Evolutionary conservation across 92 coral and sea anemone species (phyloP).

Genomic region (Blastomussa wellsi): DNA sequence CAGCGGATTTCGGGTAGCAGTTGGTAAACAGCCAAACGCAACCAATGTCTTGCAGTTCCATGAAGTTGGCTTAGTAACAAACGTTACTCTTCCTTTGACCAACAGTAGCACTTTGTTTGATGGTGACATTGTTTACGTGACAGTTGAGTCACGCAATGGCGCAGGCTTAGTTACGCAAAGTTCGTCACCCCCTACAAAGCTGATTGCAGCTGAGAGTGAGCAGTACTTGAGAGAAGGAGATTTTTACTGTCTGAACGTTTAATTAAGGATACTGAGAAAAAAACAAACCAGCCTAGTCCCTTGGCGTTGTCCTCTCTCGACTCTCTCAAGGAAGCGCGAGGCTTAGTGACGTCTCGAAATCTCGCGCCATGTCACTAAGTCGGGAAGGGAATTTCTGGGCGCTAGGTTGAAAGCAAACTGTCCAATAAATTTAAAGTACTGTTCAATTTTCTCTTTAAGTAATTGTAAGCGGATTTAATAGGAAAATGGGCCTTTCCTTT

Average conservation of each 20-base stretch:
- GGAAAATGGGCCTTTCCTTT: too few species aligned
- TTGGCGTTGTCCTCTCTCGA: too few species aligned
- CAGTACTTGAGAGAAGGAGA: conserved; percentile 63
- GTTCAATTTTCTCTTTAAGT: too few species aligned
- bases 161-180: conserved; percentile 73
- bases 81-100: conserved; percentile 42
- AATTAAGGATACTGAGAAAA: neutral
- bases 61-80: conserved; percentile 63
- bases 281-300: too few species aligned
- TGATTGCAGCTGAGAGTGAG: conserved; percentile 63
- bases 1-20: conserved; percentile 71
- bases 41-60: conserved; percentile 53
- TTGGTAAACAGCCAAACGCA: conserved; percentile 59
- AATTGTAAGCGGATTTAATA: too few species aligned
- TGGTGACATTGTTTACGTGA: conserved; percentile 74
- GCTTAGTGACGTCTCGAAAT: neutral
- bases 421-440: too few species aligned
- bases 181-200: conserved; percentile 76
- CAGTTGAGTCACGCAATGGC: conserved; percentile 74
- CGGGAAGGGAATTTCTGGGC: too few species aligned
- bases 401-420: too few species aligned
- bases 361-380: too few species aligned
- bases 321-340: too few species aligned
- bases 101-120: conserved; percentile 46
- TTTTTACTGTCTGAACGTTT: conserved; percentile 71